Percentiles rank a stretch among this genome's conserved stretches.
These are phyloP conservation scores for Pocota personata DNA, from an alignment of 2,888 invertebrate genomes.

Conservation along the genomic window DNA sequence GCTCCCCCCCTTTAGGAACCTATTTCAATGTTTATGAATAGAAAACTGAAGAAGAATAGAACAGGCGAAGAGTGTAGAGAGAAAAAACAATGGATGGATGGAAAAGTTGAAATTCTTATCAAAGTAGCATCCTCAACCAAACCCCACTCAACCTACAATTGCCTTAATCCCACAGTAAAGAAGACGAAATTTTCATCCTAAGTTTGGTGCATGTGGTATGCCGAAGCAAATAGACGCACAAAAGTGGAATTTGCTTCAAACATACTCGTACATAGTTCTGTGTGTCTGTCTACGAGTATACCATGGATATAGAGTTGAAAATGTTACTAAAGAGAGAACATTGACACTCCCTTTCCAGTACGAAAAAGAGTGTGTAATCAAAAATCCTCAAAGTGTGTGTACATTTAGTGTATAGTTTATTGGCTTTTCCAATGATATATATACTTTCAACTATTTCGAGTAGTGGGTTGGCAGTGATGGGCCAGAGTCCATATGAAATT, in stretches of 20 bases:
- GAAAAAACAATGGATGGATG: constrained; percentile 65
- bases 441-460: not conserved
- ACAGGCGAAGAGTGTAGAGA: constrained; percentile 4
- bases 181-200: constrained; percentile 53
- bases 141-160: constrained; percentile 14
- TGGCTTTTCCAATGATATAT: constrained; percentile 25
- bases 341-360: constrained; percentile 32
- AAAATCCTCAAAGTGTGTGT: constrained; percentile 38
- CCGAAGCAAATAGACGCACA: constrained; percentile 54
- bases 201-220: constrained; percentile 59
- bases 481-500: not conserved
- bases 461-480: not conserved
- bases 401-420: constrained; percentile 20
- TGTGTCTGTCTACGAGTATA: not conserved
- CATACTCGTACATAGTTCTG: not conserved
- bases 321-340: not conserved
- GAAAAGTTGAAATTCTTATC: constrained; percentile 71
- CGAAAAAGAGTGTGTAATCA: constrained; percentile 19
- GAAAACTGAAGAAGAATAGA: constrained; percentile 25
- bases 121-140: constrained; percentile 29
- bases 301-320: not conserved
- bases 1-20: not conserved
- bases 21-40: constrained; percentile 37
- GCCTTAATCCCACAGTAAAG: constrained; percentile 46
- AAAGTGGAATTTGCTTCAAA: constrained; percentile 38